These are phyloP conservation scores for Chionis minor DNA, from an alignment of 2,113 vertebrate genomes.

Conservation along the genomic window DNA sequence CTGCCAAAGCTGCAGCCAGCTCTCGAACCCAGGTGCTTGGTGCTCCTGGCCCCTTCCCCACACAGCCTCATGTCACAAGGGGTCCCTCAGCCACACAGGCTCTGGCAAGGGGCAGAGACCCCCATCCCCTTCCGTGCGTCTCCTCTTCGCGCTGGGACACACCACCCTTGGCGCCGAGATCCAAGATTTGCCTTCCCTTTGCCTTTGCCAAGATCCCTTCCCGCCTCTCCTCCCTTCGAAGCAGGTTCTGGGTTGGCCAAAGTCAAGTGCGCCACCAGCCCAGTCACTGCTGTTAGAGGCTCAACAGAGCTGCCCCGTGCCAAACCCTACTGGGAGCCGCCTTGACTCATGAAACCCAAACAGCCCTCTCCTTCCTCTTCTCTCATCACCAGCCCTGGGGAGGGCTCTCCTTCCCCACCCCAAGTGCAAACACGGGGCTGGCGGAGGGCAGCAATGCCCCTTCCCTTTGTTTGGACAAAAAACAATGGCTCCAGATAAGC, in stretches of 20 bases:
- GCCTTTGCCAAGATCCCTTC: too few relatives aligned
- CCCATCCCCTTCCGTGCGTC: rapidly evolving
- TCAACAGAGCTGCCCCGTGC: neutral
- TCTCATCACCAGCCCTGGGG: neutral
- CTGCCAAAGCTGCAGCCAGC: neutral
- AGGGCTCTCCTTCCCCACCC: neutral
- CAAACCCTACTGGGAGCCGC: neutral
- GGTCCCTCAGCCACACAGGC: neutral
- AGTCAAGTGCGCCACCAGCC: neutral
- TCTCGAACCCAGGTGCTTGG: neutral
- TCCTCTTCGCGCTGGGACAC: neutral
- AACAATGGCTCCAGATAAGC: neutral
- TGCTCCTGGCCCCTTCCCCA: too few relatives aligned
- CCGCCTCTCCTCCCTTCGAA: neutral
- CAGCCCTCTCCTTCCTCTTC: neutral
- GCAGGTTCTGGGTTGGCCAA: too few relatives aligned
- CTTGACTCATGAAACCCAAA: neutral
- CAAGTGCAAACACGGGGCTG: neutral
- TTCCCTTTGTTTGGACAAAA: neutral
- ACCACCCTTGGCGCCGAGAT: rapidly evolving
- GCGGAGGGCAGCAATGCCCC: neutral
- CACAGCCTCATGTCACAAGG: too few relatives aligned
- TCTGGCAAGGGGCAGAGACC: neutral
- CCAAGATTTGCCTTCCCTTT: neutral
- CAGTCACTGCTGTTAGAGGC: neutral